These are phyloP conservation scores for Salmo trutta DNA, from an alignment of 2,797 vertebrate genomes.

Conservation along the genomic window DNA sequence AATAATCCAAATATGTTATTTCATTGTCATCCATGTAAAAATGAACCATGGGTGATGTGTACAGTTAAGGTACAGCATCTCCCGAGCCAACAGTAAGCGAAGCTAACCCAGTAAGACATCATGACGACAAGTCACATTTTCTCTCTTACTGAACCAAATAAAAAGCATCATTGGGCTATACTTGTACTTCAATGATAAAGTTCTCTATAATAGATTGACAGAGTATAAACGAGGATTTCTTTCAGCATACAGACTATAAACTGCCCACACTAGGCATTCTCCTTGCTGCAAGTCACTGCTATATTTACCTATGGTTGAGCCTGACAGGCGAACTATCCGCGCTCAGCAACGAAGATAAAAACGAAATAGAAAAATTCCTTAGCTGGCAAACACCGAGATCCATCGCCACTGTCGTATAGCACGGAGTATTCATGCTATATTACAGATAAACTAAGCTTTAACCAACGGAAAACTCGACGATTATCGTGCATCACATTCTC, in stretches of 20 bases:
- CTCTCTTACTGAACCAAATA: not conserved
- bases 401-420: conserved; percentile 91
- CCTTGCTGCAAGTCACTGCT: not conserved
- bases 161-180: not conserved
- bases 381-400: conserved; percentile 97
- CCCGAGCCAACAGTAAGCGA: not conserved
- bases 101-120: not conserved
- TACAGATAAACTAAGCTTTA: conserved; percentile 39
- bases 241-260: not conserved
- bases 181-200: not conserved
- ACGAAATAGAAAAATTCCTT: conserved; percentile 95
- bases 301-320: conserved; percentile 89
- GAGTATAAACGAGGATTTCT: not conserved
- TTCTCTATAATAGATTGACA: not conserved
- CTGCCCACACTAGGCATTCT: not conserved
- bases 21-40: not conserved
- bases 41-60: not conserved
- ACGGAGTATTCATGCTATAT: conserved; percentile 87
- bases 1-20: not conserved
- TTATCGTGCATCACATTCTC: conserved; percentile 32
- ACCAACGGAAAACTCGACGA: conserved; percentile 34
- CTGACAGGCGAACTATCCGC: conserved; percentile 86
- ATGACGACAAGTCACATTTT: not conserved
- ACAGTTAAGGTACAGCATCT: not conserved
- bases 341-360: conserved; percentile 91